A percentile compares a stretch with the other conserved stretches of the same genome.
Conservation (phyloP, 2,888 invertebrate genomes). For the Eristalis pertinax region DNA sequence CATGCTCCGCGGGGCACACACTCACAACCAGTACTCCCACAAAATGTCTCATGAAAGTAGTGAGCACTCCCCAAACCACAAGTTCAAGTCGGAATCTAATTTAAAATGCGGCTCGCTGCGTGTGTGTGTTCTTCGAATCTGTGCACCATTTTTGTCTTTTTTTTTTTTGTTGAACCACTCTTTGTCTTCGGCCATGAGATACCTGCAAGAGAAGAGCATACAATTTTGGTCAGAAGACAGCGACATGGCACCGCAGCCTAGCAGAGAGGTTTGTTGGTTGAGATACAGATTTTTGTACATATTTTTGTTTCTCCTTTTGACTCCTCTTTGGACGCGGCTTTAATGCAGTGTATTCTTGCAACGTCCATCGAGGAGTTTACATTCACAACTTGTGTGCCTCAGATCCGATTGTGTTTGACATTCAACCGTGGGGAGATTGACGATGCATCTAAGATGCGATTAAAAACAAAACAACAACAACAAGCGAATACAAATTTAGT, state of each 20-base stretch:
- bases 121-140: conserved; percentile 17
- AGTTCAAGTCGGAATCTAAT: conserved; percentile 29
- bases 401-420: conserved; percentile 16
- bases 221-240: conserved; percentile 53
- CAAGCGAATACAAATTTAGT: conserved; percentile 35
- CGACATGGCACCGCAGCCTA: conserved; percentile 58
- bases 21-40: conserved; percentile 16
- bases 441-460: conserved; percentile 3
- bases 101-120: background rate
- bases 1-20: background rate
- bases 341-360: conserved; percentile 15
- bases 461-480: background rate
- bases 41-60: background rate
- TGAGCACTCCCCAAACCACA: conserved; percentile 5
- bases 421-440: conserved; percentile 11
- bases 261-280: conserved; percentile 37
- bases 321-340: conserved; percentile 9
- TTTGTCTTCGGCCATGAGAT: conserved; percentile 22
- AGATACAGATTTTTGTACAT: conserved; percentile 17
- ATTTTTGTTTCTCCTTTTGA: conserved; percentile 11
- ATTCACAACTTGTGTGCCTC: conserved; percentile 11
- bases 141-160: conserved; percentile 28
- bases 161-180: conserved; percentile 22
- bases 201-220: conserved; percentile 13
- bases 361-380: conserved; percentile 19